Evolutionary conservation across 30 jellyfish, hydroid and myxozoan species (phyloP), one percentile per base, ranked within the genome.

Genomic region (Hydractinia symbiolongicarpus): DNA sequence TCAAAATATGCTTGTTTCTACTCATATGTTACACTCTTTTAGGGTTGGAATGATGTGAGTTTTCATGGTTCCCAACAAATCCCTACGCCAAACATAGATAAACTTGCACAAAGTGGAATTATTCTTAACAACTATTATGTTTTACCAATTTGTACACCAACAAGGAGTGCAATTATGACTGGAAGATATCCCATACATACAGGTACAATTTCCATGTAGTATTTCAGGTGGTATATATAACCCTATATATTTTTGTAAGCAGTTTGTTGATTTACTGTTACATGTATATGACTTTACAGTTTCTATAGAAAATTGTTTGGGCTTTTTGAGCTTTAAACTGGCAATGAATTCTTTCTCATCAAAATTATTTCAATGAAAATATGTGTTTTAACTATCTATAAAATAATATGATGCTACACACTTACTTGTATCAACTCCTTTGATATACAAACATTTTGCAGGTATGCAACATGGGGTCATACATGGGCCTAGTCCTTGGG

Each of bases 401-500:
- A 30, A 30, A 30, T 30, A 30, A 30, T 30, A 30, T 30, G 44
- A 30, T 30, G 44, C 44, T 30, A 30, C 1, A 30, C 44, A 30
- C 44, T 2, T 30, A 30, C 44, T 2, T 30, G 2, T 30, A 30
- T 2, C 44, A 30, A 30, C 1, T 30, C 44, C 44, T 30, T 30
- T 2, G 2, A 30, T 30, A 30, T 30, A 30, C 44, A 1, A 30
- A 30, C 44, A 30, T 16, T 50, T 76, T 53, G 1, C 44, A 83
- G 91, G 91, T 7, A 91, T 86, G 96, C 98, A 91, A 73, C 67
- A 86, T 54, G 82, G 88, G 77, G 81, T 90, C 5, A 83, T 91
- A 14, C 83, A 67, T 73, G 96, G 82, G 4, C 87, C 96, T 53
- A 83, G 86, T 83, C 87, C 98, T 5, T 91, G 96, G 95, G 98